Conservation (phyloP, 1,140 invertebrate genomes). For the Dreissena polymorpha region DNA sequence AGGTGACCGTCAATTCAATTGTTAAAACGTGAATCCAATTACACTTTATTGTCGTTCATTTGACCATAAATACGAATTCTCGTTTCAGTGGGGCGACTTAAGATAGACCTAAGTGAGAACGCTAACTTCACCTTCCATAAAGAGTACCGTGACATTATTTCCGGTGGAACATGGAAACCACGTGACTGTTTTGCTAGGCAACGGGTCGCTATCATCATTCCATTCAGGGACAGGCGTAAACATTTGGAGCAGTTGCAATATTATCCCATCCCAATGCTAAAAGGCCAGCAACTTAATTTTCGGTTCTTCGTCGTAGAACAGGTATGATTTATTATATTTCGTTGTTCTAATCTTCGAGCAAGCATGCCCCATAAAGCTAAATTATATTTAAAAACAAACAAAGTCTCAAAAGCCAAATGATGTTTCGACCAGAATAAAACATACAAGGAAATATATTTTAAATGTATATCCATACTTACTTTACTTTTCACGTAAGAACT, state of each 20-base stretch:
- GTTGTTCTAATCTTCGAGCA: too few species aligned
- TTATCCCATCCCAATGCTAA: constrained; percentile 94
- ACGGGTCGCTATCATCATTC: constrained; percentile 75
- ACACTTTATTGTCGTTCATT: too few species aligned
- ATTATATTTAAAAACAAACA: too few species aligned
- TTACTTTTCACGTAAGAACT: too few species aligned
- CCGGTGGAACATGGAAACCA: constrained; percentile 59
- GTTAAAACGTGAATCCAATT: too few species aligned
- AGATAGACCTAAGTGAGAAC: background rate
- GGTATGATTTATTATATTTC: constrained; percentile 64
- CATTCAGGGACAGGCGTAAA: constrained; percentile 87
- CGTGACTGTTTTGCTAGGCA: constrained; percentile 64
- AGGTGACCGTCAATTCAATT: too few species aligned
- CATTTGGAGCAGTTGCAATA: constrained; percentile 91
- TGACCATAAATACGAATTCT: background rate
- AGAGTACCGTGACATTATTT: background rate
- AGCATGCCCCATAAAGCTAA: too few species aligned
- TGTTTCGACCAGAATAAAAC: too few species aligned
- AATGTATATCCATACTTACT: too few species aligned
- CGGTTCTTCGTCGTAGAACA: constrained; percentile 96
- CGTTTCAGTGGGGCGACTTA: background rate
- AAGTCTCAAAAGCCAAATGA: too few species aligned
- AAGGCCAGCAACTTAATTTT: constrained; percentile 94
- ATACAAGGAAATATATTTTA: too few species aligned
- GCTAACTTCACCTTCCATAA: background rate